Evolutionary conservation across 2,888 invertebrate species (phyloP), one percentile per base, ranked within the genome.

Genomic region (Metopia argyrocephala): DNA sequence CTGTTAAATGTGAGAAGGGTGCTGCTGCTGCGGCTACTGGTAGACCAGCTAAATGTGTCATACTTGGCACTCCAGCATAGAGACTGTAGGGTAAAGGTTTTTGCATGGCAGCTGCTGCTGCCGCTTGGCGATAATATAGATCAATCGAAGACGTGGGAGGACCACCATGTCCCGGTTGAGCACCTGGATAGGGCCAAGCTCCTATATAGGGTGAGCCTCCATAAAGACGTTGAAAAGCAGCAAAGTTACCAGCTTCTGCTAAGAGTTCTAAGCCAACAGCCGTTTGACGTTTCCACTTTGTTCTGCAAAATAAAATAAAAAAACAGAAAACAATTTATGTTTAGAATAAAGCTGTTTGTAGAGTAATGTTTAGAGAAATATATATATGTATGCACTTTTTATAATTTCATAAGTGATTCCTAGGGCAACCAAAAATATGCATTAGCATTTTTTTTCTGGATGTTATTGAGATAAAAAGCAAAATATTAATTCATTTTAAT

Each of bases 261-360:
- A 99, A 92, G 50, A 99, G 93, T 90, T 99, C 99, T 85, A 98
- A 91, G 0, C 99, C 98, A 2, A 99, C 99, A 0, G 99, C 98
- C 18, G 99, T 98, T 91, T 99, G 99, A 1, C 99, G 94, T 91
- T 99, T 99, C 99, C 99, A 99, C 92, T 99, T 99, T 90, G 99
- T 99, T 93, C 93, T 93, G 92, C n/a, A n/a, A n/a, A n/a, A n/a
- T n/a, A n/a, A n/a, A n/a, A n/a, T 28, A 78, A 48, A 79, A 70
- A 25, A 52, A 15, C 52, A 64, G n/a, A 50, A 56, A 54, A n/a
- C n/a, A n/a, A n/a, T n/a, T n/a, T n/a, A n/a, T n/a, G n/a, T n/a
- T n/a, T n/a, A n/a, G n/a, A n/a, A 12, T 38, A 12, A 31, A 31
- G 1, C 15, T 15, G 15, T 15, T 38, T 38, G 9, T 38, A n/a